phyloP scores from a whole-genome alignment of 2,797 vertebrate genomes.

The Helostoma temminkii region DNA sequence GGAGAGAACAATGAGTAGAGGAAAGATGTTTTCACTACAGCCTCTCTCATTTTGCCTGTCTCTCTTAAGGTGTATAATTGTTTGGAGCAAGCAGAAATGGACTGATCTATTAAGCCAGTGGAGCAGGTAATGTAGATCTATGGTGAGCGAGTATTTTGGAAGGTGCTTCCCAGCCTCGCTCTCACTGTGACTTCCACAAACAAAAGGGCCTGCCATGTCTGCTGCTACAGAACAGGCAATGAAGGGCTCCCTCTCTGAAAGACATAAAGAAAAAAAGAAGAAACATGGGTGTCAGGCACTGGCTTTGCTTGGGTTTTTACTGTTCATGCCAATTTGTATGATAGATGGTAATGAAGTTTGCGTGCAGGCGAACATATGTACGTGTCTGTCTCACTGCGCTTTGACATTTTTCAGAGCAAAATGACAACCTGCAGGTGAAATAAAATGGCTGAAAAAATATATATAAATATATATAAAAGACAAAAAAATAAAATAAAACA shows the following conservation, averaged over 20 bases:
- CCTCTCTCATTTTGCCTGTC: constrained; percentile 35
- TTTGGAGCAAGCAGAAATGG: constrained; percentile 64
- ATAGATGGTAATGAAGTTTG: constrained; percentile 39
- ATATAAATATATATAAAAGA: neutral
- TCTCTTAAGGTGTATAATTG: constrained; percentile 60
- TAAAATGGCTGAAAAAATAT: constrained; percentile 29
- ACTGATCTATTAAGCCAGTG: constrained; percentile 73
- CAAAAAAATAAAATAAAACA: neutral
- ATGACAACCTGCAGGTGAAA: constrained; percentile 63
- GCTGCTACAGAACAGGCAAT: constrained; percentile 83
- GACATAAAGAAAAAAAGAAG: constrained; percentile 84
- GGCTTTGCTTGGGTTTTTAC: constrained; percentile 64
- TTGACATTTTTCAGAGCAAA: constrained; percentile 70
- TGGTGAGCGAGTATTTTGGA: constrained; percentile 73
- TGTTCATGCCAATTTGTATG: constrained; percentile 74
- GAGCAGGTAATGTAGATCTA: constrained; percentile 79
- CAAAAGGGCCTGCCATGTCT: constrained; percentile 85
- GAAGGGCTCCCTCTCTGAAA: constrained; percentile 86
- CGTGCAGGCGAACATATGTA: constrained; percentile 14
- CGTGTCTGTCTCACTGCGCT: constrained; percentile 19
- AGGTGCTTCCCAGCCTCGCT: constrained; percentile 75
- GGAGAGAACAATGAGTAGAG: constrained; percentile 11
- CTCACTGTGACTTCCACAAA: constrained; percentile 83
- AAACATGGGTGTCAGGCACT: constrained; percentile 80
- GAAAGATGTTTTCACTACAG: constrained; percentile 35